phyloP scores from a whole-genome alignment of 2,113 vertebrate species.

The Girardinichthys multiradiatus region DNA sequence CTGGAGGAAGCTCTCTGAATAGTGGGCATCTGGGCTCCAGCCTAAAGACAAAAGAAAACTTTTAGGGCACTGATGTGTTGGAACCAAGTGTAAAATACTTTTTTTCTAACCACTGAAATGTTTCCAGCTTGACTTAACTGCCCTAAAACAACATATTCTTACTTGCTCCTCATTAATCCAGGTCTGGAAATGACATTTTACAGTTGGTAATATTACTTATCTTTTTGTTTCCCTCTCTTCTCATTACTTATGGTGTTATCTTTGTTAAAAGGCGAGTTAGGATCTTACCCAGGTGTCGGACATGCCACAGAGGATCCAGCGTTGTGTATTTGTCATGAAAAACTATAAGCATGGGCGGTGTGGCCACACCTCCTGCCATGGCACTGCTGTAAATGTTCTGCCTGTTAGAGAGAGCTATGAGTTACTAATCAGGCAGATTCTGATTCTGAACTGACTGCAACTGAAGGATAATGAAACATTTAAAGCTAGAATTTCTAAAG shows the following conservation, averaged over 20 bases:
- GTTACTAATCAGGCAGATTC: not conserved
- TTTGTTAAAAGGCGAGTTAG: no score
- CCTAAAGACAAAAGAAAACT: conserved; percentile 73
- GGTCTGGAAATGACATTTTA: no score
- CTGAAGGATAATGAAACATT: not conserved
- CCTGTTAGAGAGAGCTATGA: conserved; percentile 66
- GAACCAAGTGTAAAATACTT: no score
- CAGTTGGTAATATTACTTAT: not conserved
- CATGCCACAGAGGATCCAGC: conserved; percentile 91
- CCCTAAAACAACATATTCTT: no score
- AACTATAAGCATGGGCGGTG: conserved; percentile 95
- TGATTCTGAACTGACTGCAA: no score
- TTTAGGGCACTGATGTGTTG: no score
- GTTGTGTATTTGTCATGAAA: conserved; percentile 89
- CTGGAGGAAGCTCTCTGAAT: conserved; percentile 86
- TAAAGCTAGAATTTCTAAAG: no score
- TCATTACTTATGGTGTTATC: no score
- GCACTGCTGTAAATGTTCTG: conserved; percentile 94
- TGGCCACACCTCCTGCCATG: conserved; percentile 92
- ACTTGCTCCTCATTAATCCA: not conserved
- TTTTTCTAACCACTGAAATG: no score
- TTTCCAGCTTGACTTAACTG: no score
- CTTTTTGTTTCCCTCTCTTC: no score
- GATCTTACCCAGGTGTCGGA: conserved; percentile 90
- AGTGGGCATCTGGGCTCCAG: conserved; percentile 89